Evolutionary conservation across 2,888 invertebrate genomes (phyloP).

Genomic region (Chymomyza fuscimana): DNA sequence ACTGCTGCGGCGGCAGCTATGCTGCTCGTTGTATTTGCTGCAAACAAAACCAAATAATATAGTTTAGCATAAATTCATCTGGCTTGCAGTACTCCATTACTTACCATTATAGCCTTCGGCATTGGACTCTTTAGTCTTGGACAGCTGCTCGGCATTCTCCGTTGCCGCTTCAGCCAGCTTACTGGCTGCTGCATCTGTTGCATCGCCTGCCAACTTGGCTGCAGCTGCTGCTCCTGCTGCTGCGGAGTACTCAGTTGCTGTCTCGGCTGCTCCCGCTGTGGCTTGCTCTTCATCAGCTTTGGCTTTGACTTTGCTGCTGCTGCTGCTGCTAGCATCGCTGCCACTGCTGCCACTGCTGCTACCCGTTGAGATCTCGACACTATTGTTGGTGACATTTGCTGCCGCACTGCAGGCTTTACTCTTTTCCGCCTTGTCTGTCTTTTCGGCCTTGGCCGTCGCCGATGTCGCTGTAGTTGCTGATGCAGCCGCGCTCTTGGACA

Average conservation of each 20-base stretch:
- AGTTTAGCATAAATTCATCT: not conserved
- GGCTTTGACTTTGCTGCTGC: constrained; percentile 42
- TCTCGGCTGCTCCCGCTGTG: constrained; percentile 13
- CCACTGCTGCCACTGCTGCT: constrained; percentile 31
- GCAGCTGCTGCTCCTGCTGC: constrained; percentile 63
- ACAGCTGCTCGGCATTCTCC: constrained; percentile 25
- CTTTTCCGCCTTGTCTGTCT: constrained; percentile 43
- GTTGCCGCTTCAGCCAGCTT: constrained; percentile 4
- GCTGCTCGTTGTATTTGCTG: constrained; percentile 8
- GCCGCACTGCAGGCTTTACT: constrained; percentile 15
- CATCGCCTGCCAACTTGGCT: constrained; percentile 42
- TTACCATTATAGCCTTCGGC: constrained; percentile 46
- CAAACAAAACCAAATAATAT: not conserved
- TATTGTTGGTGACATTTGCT: constrained; percentile 39
- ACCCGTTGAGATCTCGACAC: constrained; percentile 53
- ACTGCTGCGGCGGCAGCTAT: constrained; percentile 21
- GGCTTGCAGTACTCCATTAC: constrained; percentile 6
- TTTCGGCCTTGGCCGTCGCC: constrained; percentile 39
- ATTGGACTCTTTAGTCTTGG: constrained; percentile 35
- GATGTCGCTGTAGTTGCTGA: constrained; percentile 18
- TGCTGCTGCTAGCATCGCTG: constrained; percentile 6
- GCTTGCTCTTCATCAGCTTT: constrained; percentile 41
- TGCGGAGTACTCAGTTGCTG: constrained; percentile 69
- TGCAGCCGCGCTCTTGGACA: constrained; percentile 49
- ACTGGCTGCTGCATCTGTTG: constrained; percentile 38